Base-by-base conservation (phyloP, 2,797 vertebrate genomes). In the Capromys pilorides region DNA sequence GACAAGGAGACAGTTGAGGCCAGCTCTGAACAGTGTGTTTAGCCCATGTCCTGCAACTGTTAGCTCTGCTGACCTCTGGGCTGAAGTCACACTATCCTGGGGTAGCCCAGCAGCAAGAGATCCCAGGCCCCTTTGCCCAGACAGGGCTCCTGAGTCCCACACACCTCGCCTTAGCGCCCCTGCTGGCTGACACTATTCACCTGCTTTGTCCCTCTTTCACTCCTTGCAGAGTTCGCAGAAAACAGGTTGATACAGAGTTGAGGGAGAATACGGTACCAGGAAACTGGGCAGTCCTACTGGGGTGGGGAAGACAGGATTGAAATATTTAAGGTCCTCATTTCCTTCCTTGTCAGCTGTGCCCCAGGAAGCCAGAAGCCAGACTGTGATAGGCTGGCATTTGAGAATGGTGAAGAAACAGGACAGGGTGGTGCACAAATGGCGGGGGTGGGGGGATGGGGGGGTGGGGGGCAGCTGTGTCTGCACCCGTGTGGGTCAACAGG, bases 271-370 rank as follows among this genome's bases (percentile, higher is more conserved):
- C 18, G 5, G 64, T 6, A 5, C 24, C 49, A 36, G 36, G 31
- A 57, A 85, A 39, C 22, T 18, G 26, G 33, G 18, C 39, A 22
- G 28, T n/a, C 0, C 0, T 3, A 51, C 9, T 6, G n/a, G 22
- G 21, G 4, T 26, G 6, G 36, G 7, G 41, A 77, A 84, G 62
- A 28, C n/a, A 9, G n/a, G n/a, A 16, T n/a, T 54, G 33, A 66
- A 36, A 36, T 49, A 49, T 5, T 45, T 33, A 45, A 19, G 10
- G 41, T 19, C 31, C 24, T 62, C 18, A 41, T 69, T 41, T n/a
- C 64, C 54, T 59, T 18, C 59, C n/a, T 1, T 13, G 9, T 75
- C 14, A 3, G 9, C 61, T 49, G 66, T 49, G 31, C 45, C 18
- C 22, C 4, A 45, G 61, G 13, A 45, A 51, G 75, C 45, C 0